A percentile compares a stretch with the other conserved stretches of the same genome.
Conservation (phyloP, 1,140 invertebrate species). For the Hermetia illucens region DNA sequence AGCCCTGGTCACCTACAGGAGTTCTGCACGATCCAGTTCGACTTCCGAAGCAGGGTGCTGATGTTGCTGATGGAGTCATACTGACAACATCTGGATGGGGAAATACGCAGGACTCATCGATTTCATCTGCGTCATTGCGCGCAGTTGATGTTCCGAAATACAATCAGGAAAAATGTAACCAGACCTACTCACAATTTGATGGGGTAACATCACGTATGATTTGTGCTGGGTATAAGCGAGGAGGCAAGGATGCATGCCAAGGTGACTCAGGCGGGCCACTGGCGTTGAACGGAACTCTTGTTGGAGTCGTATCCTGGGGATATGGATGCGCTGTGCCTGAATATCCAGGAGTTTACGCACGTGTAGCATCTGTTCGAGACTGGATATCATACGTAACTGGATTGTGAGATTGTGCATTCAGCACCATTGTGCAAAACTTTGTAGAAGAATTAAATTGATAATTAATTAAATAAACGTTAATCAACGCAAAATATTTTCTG, state of each 20-base stretch:
- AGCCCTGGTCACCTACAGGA: too few species aligned
- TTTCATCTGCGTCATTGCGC: slow-evolving; percentile 19
- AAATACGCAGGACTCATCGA: slow-evolving; percentile 15
- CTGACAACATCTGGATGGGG: slow-evolving; percentile 34
- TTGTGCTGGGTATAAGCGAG: slow-evolving; percentile 50
- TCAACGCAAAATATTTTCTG: too few species aligned
- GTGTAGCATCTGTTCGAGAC: slow-evolving; percentile 29
- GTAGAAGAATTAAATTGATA: too few species aligned
- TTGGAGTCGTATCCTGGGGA: slow-evolving; percentile 45
- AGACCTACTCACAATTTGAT: slow-evolving; percentile 17
- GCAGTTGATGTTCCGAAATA: slow-evolving; percentile 32
- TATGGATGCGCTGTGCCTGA: slow-evolving; percentile 36
- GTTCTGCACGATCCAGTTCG: too few species aligned
- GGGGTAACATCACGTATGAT: slow-evolving; percentile 45
- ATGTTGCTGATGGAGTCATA: slow-evolving; percentile 14
- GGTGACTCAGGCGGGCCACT: slow-evolving; percentile 37
- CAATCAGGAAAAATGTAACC: slow-evolving; percentile 16
- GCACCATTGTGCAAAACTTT: too few species aligned
- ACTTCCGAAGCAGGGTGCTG: too few species aligned
- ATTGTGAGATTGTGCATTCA: too few species aligned
- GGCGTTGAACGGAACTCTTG: slow-evolving; percentile 17
- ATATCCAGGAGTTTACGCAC: slow-evolving; percentile 40
- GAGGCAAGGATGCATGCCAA: slow-evolving; percentile 55
- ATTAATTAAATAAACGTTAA: too few species aligned
- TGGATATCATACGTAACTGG: slow-evolving; percentile 29